A percentile compares a stretch with the other conserved stretches of the same genome.
phyloP scores from a whole-genome alignment of 2,797 vertebrate genomes.

The Chelon labrosus region DNA sequence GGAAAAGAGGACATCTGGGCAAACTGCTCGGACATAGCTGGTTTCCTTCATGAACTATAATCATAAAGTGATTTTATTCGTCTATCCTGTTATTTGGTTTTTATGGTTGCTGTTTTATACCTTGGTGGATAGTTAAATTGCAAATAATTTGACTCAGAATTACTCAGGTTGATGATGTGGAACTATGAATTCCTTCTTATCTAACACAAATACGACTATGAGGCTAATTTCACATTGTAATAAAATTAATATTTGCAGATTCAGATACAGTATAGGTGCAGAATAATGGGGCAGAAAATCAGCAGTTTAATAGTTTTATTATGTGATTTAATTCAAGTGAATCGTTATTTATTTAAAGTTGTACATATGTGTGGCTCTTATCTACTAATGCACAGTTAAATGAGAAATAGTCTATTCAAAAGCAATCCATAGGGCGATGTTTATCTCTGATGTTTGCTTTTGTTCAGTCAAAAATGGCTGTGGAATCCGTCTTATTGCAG shows the following conservation, averaged over 20 bases:
- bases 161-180: neutral
- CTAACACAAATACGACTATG: neutral
- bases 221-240: neutral
- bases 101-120: neutral
- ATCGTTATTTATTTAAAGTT: neutral
- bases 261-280: neutral
- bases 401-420: constrained; percentile 14
- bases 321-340: neutral
- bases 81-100: constrained; percentile 9
- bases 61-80: neutral
- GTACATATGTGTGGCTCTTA: neutral
- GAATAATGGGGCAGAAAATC: neutral
- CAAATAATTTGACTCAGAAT: constrained; percentile 10
- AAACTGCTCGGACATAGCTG: neutral
- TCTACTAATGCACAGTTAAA: neutral
- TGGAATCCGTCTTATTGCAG: constrained; percentile 53
- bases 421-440: constrained; percentile 5
- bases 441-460: constrained; percentile 34
- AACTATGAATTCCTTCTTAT: constrained; percentile 15
- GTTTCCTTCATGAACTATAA: constrained; percentile 2
- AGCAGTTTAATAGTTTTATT: neutral
- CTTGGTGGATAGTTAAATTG: neutral
- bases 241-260: constrained; percentile 9
- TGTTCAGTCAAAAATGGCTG: constrained; percentile 28
- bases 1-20: neutral